These are phyloP conservation scores for Macrosteles quadrilineatus DNA, from an alignment of 1,140 invertebrate genomes.

Conservation along the genomic window DNA sequence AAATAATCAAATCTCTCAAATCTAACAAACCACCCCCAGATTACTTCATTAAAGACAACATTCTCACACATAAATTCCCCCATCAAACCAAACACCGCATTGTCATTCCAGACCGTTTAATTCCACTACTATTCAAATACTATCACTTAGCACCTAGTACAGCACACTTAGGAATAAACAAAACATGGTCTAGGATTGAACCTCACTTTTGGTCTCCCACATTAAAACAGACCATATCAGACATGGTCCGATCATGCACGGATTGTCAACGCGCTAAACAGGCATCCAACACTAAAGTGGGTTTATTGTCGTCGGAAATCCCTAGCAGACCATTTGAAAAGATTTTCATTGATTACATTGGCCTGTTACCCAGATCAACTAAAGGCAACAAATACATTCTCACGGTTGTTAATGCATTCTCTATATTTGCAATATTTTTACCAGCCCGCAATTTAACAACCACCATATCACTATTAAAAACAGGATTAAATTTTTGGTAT, in stretches of 20 bases:
- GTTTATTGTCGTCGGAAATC: not conserved
- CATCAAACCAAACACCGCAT: not conserved
- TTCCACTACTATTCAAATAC: conserved; percentile 4
- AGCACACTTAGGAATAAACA: conserved; percentile 1
- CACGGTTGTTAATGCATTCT: conserved; percentile 5
- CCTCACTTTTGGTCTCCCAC: not conserved
- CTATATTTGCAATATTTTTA: conserved; percentile 3
- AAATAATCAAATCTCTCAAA: not conserved
- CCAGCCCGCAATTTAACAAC: not conserved
- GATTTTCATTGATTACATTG: conserved; percentile 4
- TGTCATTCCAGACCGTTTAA: not conserved
- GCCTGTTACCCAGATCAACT: not conserved
- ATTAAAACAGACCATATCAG: not conserved
- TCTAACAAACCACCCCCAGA: not conserved
- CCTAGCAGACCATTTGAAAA: not conserved
- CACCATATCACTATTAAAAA: not conserved
- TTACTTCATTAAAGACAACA: not conserved
- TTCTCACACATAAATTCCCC: not conserved
- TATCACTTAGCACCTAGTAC: not conserved
- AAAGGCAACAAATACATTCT: conserved; percentile 5
- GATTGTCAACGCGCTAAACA: conserved; percentile 10
- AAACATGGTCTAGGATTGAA: not conserved
- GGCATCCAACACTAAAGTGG: not conserved
- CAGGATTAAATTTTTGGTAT: not conserved
- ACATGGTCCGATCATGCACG: not conserved